Evolutionary conservation across 30 jellyfish, hydroid and myxozoan genomes (phyloP).

Genomic region (Aurelia coerulea): DNA sequence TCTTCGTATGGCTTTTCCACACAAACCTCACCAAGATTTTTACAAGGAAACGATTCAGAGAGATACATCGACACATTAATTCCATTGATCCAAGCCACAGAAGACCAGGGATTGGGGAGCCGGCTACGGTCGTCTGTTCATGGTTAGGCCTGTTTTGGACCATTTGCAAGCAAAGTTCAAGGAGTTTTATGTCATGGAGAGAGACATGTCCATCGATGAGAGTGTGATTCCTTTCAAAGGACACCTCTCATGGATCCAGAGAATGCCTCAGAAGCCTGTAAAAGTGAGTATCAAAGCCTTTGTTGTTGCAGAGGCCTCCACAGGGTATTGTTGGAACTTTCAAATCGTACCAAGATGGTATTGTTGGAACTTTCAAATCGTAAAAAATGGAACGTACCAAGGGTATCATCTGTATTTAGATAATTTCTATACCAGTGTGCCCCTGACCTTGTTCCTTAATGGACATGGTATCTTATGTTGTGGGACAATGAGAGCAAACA

Average conservation of each 20-base stretch:
- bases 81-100: not conserved
- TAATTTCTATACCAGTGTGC: conserved; percentile 1
- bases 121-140: not conserved
- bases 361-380: too few relatives aligned
- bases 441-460: not conserved
- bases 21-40: not conserved
- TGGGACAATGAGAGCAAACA: not conserved
- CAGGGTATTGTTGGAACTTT: not conserved
- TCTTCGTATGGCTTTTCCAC: not conserved
- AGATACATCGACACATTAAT: not conserved
- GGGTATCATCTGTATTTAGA: not conserved
- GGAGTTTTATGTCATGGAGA: not conserved
- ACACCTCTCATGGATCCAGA: not conserved
- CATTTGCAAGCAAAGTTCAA: not conserved
- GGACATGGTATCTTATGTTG: not conserved
- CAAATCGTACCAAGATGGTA: too few relatives aligned
- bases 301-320: not conserved
- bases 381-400: not conserved
- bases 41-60: not conserved
- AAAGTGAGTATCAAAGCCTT: not conserved
- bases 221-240: conserved; percentile 3
- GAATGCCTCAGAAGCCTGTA: conserved; percentile 1
- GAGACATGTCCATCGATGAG: not conserved
- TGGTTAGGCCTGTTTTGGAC: conserved; percentile 5
- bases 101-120: too few relatives aligned